These are phyloP conservation scores for Oconnorella tubifera DNA, from an alignment of 2,888 invertebrate genomes.

Conservation along the genomic window DNA sequence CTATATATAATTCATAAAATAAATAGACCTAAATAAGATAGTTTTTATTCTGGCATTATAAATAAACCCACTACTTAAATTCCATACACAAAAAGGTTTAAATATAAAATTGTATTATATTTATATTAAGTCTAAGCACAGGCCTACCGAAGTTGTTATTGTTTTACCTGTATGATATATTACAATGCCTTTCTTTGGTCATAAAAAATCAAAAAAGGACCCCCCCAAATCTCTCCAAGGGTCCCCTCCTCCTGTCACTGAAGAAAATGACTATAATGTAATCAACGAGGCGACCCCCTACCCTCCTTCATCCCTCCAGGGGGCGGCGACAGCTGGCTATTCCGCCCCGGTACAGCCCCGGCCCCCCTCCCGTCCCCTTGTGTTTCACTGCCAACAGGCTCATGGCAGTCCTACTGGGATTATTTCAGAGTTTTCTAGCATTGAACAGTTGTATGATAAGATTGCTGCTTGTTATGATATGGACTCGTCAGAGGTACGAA, in stretches of 20 bases:
- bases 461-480: conserved; percentile 89
- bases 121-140: neutral
- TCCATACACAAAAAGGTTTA: too few species aligned
- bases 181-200: neutral
- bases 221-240: neutral
- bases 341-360: neutral
- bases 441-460: conserved; percentile 89
- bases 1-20: too few species aligned
- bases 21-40: too few species aligned
- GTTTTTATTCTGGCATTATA: too few species aligned
- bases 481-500: conserved; percentile 16
- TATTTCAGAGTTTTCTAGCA: conserved; percentile 90
- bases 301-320: neutral
- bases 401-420: conserved; percentile 94
- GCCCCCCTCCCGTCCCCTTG: conserved; percentile 63
- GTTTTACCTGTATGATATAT: neutral
- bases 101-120: too few species aligned
- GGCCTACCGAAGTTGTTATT: neutral
- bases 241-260: neutral
- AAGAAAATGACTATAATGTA: too few species aligned
- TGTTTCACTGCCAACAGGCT: conserved; percentile 94
- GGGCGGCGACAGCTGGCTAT: neutral
- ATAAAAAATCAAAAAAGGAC: neutral
- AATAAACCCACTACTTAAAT: too few species aligned
- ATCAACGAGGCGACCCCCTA: too few species aligned